phyloP scores from a whole-genome alignment of 2,113 vertebrate genomes.

The Dicrurus megarhynchus region DNA sequence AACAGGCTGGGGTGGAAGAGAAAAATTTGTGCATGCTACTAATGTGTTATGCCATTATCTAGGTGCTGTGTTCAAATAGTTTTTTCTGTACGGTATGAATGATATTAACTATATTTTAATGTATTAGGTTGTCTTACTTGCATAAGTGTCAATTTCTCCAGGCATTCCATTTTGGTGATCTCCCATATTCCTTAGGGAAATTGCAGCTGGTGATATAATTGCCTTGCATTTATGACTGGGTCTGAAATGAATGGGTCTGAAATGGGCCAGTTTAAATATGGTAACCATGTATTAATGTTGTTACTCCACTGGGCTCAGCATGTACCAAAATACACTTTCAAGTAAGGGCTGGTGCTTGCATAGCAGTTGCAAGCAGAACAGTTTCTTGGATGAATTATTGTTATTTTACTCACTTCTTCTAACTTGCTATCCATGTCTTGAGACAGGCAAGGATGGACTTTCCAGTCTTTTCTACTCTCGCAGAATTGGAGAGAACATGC shows the following conservation, averaged over 20 bases:
- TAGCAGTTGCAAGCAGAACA: not conserved
- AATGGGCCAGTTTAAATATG: not conserved
- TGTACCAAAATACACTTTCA: not conserved
- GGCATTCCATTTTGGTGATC: not conserved
- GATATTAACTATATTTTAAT: not conserved
- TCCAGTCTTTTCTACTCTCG: not conserved
- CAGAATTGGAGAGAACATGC: not conserved
- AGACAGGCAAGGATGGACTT: not conserved
- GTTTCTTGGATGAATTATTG: not conserved
- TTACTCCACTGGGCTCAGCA: not conserved
- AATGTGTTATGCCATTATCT: not conserved
- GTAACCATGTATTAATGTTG: not conserved
- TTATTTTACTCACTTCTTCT: not conserved
- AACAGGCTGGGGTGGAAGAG: not conserved
- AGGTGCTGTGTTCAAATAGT: accelerated
- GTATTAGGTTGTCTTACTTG: not conserved
- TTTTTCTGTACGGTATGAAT: not conserved
- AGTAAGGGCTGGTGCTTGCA: not conserved
- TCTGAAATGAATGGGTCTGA: not conserved
- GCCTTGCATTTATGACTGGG: not conserved
- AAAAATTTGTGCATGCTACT: not conserved
- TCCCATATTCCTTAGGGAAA: not conserved
- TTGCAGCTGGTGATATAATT: not conserved
- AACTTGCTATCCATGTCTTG: not conserved
- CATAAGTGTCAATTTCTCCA: not conserved